A percentile compares a stretch with the other conserved stretches of the same genome.
phyloP scores from a whole-genome alignment of 2,888 invertebrate genomes.

The Resseliella maxima region DNA sequence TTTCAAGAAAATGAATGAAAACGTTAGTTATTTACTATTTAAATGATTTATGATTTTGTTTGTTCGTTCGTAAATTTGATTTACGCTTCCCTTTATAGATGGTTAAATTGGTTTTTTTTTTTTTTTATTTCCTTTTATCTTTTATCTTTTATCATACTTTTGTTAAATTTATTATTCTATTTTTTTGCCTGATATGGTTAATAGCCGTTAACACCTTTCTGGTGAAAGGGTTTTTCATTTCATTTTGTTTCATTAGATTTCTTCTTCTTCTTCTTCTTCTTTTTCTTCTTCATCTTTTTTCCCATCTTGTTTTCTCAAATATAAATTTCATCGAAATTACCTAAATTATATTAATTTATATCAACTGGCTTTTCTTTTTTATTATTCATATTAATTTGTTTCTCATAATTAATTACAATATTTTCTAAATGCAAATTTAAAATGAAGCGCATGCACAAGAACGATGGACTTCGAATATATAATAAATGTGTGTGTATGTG shows the following conservation, averaged over 20 bases:
- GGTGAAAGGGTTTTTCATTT: conserved; percentile 1
- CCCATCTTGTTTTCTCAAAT: no score
- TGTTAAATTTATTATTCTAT: conserved; percentile 51
- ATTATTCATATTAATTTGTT: conserved; percentile 41
- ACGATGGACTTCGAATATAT: background rate
- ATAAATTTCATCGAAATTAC: conserved; percentile 57
- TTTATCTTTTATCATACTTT: no score
- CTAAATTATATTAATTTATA: conserved; percentile 56
- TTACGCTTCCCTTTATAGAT: conserved; percentile 17
- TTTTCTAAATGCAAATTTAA: conserved; percentile 33
- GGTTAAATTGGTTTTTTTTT: no score
- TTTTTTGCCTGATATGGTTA: conserved; percentile 57
- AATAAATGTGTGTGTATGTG: no score
- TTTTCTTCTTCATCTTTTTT: background rate
- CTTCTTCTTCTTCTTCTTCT: background rate
- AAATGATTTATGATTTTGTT: background rate
- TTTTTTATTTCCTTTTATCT: background rate
- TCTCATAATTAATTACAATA: conserved; percentile 50
- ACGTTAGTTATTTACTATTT: background rate
- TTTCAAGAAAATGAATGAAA: background rate
- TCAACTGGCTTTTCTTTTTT: background rate
- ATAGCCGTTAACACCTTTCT: conserved; percentile 55
- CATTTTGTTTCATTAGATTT: background rate
- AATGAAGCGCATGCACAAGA: conserved; percentile 36
- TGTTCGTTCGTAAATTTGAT: background rate